phyloP scores from a whole-genome alignment of 2,797 vertebrate genomes.

The Pipistrellus pipistrellus region DNA sequence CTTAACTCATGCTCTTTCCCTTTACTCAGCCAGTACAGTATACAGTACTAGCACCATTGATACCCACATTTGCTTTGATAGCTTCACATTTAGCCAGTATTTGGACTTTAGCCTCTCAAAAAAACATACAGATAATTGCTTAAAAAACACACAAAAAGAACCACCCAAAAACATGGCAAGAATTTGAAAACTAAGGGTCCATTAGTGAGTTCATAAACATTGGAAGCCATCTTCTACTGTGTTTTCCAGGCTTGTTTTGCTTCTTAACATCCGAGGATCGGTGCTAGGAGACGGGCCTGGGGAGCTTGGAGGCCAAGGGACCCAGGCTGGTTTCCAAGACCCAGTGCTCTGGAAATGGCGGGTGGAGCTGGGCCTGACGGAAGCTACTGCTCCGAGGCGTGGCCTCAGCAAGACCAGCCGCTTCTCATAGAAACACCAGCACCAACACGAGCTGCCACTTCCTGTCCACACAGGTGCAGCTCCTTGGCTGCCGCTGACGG shows the following conservation, averaged over 20 bases:
- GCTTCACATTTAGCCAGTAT: conserved; percentile 44
- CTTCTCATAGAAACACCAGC: background rate
- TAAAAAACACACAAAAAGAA: background rate
- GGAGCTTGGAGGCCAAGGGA: background rate
- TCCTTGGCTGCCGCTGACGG: background rate
- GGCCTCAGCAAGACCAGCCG: background rate
- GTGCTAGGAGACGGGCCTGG: background rate
- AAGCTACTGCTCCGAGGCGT: background rate
- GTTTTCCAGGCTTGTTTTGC: background rate
- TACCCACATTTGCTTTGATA: background rate
- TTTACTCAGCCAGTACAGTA: too few species aligned
- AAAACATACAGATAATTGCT: conserved; percentile 6
- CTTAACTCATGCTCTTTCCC: background rate
- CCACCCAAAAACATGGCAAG: background rate
- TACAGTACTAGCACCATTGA: background rate
- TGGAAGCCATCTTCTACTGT: background rate
- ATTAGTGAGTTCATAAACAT: background rate
- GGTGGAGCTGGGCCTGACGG: background rate
- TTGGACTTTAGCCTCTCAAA: background rate
- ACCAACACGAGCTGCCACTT: background rate
- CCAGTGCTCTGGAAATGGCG: background rate
- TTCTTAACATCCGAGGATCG: background rate
- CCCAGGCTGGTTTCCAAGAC: background rate
- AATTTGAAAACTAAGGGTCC: background rate
- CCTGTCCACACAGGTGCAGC: too few species aligned